Percentiles rank a stretch among this genome's conserved stretches.
Conservation (phyloP, 1,140 invertebrate genomes). For the Alviniconcha marisindica region DNA sequence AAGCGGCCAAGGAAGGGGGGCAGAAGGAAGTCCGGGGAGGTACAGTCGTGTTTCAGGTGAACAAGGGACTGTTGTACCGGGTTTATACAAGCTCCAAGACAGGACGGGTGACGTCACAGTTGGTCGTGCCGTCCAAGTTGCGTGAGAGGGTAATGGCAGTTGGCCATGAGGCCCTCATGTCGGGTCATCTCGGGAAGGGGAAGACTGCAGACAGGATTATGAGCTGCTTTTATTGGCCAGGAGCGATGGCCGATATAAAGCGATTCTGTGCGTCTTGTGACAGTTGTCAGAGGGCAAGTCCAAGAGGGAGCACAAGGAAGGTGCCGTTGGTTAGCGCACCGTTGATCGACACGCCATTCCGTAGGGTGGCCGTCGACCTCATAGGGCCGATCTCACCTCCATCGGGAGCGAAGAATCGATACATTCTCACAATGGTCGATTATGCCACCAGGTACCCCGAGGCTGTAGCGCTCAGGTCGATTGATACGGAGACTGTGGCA, state of each 20-base stretch:
- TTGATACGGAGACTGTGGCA: constrained; percentile 44
- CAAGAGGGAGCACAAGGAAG: constrained; percentile 27
- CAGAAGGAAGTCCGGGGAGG: no score
- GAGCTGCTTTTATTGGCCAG: constrained; percentile 44
- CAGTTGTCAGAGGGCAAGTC: constrained; percentile 37
- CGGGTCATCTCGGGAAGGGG: constrained; percentile 29
- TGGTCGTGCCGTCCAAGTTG: no score
- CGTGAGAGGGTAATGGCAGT: no score
- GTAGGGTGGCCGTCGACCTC: constrained; percentile 51
- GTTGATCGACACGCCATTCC: constrained; percentile 51
- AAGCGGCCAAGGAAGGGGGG: no score
- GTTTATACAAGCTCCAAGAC: no score
- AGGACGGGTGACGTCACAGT: no score
- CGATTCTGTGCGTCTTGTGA: constrained; percentile 38
- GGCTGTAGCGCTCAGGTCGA: constrained; percentile 38
- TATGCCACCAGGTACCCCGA: constrained; percentile 50
- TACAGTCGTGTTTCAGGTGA: no score
- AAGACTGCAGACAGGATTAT: constrained; percentile 32
- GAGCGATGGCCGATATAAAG: constrained; percentile 15
- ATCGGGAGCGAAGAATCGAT: constrained; percentile 46
- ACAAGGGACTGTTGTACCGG: no score
- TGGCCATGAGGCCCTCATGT: no score
- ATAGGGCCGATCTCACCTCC: constrained; percentile 46
- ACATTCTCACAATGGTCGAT: constrained; percentile 49
- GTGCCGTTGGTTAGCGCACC: constrained; percentile 41